Base-by-base conservation (phyloP, 1,140 invertebrate genomes). In the Cheumatopsyche charites region DNA sequence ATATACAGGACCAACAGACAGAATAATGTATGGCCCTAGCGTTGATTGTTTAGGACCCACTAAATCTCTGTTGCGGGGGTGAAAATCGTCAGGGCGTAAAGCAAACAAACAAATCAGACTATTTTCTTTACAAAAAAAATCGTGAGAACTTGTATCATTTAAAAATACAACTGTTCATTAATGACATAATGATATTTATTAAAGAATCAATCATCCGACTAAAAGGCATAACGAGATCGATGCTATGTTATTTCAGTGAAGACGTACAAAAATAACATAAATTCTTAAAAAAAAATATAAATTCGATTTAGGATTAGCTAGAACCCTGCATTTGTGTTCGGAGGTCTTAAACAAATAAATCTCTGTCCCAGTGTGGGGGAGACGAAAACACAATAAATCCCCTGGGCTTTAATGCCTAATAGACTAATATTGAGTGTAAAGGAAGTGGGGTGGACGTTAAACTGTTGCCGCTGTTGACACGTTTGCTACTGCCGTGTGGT, bases 351-450 rank as follows among this genome's bases (percentile, higher is more conserved):
- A 66, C 25, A 66, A 66, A 66, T 66, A 66, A 66, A 66, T 66
- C 63, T 63, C 62, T 23, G 26, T 23, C 43, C 11, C 21, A 58
- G 55, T 36, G 23, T 21, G 55, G 55, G 62, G 63, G 43, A 29
- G 26, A 52, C 19, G n/a, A 9, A 49, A 71, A 71, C 43, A 63
- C 21, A 65, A 62, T 63, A 70, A 70, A 73, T 72, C 67, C 49
- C 63, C 49, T 26, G 73, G 55, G 73, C 52, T 49, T 47, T 68
- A 70, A 62, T 62, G 52, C 36, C 73, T 74, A 74, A 75, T 75
- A 75, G 73, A 75, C 73, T 65, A 72, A 72, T 75, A 75, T 75
- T 75, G 73, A 75, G 73, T 75, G 73, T 58, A 55, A 72, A 75
- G 73, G 73, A 72, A 75, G 70, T 68, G 69, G 73, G 73, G 58